Base-by-base conservation (phyloP, 2,888 invertebrate genomes). In the Synergus gifuensis region DNA sequence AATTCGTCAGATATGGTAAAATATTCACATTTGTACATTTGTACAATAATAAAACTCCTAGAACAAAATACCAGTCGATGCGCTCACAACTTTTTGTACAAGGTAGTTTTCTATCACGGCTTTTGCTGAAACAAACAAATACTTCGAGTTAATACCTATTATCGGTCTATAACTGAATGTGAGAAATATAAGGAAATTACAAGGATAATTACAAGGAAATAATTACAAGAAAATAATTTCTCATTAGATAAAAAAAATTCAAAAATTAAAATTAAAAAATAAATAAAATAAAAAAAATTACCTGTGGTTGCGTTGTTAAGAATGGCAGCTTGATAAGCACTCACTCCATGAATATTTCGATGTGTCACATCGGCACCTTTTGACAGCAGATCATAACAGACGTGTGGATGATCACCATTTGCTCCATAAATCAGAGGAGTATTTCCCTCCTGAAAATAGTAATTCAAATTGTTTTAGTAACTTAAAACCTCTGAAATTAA, bases 371-470 rank as follows among this genome's bases (percentile, higher is more conserved):
- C 96, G 46, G 98, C 97, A 79, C 97, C 97, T 88, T 95, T 93
- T 28, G 95, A 93, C 73, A 98, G 93, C 78, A 98, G 94, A 91
- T 98, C 96, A 89, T 97, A 96, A 88, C 97, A 97, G 80, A 97
- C 96, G 90, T 97, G 97, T 0, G 97, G 96, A 93, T 98, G 97
- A 93, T 98, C 97, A 12, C 97, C 97, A 87, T 96, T 95, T 7
- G 97, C 97, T 76, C 98, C 97, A 93, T 97, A 98, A 96, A 98
- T 98, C 77, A 98, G 93, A 0, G 98, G 96, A 64, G 98, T 97
- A 90, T 97, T 98, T 77, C 97, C 97, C 89, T 96, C 95, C 96
- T 97, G 90, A 67, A 62, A 60, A 28, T 12, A 46, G 46, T 46
- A 14, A 11, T 46, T 46, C 14, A 60, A 9, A 54, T n/a, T 18